phyloP scores from a whole-genome alignment of 2,113 vertebrate genomes.

The Pollimyrus isidori region DNA sequence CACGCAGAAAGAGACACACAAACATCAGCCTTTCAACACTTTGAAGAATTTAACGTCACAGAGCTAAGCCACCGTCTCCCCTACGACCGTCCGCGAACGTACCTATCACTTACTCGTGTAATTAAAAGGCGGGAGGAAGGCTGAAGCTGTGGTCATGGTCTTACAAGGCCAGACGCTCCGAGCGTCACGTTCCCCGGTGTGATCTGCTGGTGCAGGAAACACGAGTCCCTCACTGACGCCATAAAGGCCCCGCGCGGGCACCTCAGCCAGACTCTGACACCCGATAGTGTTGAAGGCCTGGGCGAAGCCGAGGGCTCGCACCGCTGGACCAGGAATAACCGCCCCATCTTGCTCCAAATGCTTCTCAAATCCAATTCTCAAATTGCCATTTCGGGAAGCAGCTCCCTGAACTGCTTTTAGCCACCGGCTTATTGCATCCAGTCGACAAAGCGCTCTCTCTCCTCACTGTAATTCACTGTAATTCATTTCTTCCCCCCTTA shows the following conservation, averaged over 20 bases:
- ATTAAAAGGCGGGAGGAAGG: not conserved
- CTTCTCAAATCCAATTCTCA: not conserved
- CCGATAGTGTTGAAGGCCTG: not conserved
- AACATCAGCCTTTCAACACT: not conserved
- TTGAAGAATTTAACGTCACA: slow-evolving; percentile 2
- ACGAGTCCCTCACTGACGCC: not conserved
- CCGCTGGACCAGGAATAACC: not conserved
- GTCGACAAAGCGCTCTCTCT: not conserved
- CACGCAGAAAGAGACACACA: not conserved
- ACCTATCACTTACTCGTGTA: not conserved
- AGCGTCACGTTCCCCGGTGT: not conserved
- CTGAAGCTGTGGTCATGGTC: not conserved
- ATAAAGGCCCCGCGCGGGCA: not conserved
- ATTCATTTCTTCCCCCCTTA: not conserved
- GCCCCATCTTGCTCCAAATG: not conserved
- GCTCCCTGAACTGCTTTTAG: slow-evolving; percentile 3
- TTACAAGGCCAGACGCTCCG: not conserved
- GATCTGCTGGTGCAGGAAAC: not conserved
- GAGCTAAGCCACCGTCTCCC: not conserved
- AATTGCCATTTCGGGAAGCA: not conserved
- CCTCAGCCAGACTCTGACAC: not conserved
- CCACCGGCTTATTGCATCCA: not conserved
- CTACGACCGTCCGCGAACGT: not conserved
- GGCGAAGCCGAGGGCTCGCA: not conserved
- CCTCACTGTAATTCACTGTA: not conserved